These are phyloP conservation scores for Rhizomys pruinosus DNA, from an alignment of 2,113 vertebrate genomes.

Conservation along the genomic window DNA sequence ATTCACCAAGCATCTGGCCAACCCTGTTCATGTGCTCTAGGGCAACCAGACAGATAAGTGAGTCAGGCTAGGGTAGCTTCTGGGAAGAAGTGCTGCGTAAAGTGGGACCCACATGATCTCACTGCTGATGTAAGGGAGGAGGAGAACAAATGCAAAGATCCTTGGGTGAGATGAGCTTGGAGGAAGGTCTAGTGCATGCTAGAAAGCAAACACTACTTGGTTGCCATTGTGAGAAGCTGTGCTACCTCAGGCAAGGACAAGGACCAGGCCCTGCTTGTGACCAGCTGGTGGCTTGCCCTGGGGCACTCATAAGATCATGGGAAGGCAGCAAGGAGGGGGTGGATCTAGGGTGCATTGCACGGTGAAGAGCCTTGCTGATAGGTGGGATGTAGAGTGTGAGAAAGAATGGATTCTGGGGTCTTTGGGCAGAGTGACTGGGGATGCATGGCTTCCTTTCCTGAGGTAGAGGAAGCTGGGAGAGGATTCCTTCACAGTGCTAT, in stretches of 20 bases:
- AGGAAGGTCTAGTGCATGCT: neutral
- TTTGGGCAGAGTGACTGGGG: neutral
- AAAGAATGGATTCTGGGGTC: neutral
- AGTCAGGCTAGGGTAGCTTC: neutral
- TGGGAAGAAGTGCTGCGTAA: neutral
- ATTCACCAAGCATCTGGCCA: neutral
- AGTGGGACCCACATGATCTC: neutral
- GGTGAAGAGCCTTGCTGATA: neutral
- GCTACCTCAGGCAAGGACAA: neutral
- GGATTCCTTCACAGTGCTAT: constrained; percentile 8
- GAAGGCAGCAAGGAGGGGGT: neutral
- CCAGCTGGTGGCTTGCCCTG: no score
- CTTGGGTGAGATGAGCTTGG: neutral
- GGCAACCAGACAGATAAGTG: neutral
- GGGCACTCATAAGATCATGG: neutral
- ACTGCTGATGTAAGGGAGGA: neutral
- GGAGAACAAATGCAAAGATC: constrained; percentile 6
- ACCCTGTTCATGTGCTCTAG: neutral
- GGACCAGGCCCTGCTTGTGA: neutral
- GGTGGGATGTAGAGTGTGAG: neutral
- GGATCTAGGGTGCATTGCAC: neutral
- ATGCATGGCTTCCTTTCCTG: constrained; percentile 55
- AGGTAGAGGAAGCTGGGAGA: constrained; percentile 58
- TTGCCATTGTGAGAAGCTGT: neutral
- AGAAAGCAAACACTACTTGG: neutral